Base-by-base conservation (phyloP, 2,113 vertebrate genomes). In the Prochilodus magdalenae region DNA sequence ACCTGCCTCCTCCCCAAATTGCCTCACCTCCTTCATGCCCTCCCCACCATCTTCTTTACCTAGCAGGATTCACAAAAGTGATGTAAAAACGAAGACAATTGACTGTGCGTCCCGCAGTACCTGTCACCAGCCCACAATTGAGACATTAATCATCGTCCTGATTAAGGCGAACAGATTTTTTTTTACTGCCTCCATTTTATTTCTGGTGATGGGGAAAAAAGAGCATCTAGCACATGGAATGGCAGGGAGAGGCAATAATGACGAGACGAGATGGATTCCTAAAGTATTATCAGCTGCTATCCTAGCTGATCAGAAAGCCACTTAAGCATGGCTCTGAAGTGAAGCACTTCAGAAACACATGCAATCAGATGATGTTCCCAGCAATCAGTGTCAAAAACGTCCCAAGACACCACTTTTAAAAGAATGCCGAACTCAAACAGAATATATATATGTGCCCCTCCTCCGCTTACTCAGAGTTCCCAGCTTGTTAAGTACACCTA, bases 121-220 rank as follows among this genome's bases (percentile, higher is more conserved):
- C 92, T 94, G 93, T 93, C 92, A 91, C 76, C 73, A 57, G 80
- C 84, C 87, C 83, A 86, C 86, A 83, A 83, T 85, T 86, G 89
- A 91, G 90, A 89, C 90, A 86, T 93, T 93, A 91, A 90, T 92
- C 89, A 87, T 83, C 84, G 88, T 88, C 90, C 89, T 88, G 86
- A 90, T 93, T 90, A 90, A 85, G 87, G 85, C 55, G 75, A 65
- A 90, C 83, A 76, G 85, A 82, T 44, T 30, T 72, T 83, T 77
- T 73, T 73, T 49, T 73, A n/a, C 62, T 77, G 27, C 71, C 47
- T 71, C 79, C 73, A 74, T 77, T 60, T 67, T 30, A n/a, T 69
- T 69, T 18, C 57, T 14, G 22, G 36, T 36, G 49, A n/a, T 60
- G 10, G 49, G 27, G 49, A n/a, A 29, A 40, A 40, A 33, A 70